These are phyloP conservation scores for Cygnus buccinator DNA, from an alignment of 2,113 vertebrate species.

Conservation along the genomic window DNA sequence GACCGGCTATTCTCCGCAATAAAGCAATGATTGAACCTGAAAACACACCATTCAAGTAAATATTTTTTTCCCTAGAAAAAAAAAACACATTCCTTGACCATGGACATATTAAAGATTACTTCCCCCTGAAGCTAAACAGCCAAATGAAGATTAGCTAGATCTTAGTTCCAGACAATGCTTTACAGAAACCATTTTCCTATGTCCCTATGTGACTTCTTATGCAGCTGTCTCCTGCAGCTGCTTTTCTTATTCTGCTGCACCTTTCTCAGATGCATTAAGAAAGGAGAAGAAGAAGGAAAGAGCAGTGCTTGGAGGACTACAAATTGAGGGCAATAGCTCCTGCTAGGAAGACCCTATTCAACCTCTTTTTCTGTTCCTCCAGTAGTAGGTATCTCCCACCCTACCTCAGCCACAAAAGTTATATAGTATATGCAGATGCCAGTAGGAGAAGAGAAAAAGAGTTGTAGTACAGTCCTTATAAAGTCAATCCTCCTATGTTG, in stretches of 20 bases:
- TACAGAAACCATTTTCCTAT: not conserved
- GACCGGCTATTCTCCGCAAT: constrained; percentile 90
- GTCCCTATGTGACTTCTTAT: not conserved
- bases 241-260: not conserved
- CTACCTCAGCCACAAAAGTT: not conserved
- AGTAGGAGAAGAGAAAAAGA: not conserved
- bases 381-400: not conserved
- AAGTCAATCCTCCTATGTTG: not conserved
- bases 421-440: not conserved
- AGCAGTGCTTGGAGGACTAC: not conserved
- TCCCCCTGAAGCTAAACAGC: not conserved
- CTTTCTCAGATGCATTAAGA: not conserved
- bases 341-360: not conserved
- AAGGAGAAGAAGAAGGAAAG: not conserved
- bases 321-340: not conserved
- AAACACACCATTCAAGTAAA: constrained; percentile 98
- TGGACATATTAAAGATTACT: not conserved
- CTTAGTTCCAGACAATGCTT: not conserved
- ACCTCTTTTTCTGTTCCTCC: not conserved
- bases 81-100: not conserved
- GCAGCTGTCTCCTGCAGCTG: not conserved
- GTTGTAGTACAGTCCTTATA: not conserved
- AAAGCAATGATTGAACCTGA: constrained; percentile 98
- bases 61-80: not conserved
- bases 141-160: not conserved